These are phyloP conservation scores for Oreochromis mossambicus DNA, from an alignment of 2,797 vertebrate genomes.

Conservation along the genomic window DNA sequence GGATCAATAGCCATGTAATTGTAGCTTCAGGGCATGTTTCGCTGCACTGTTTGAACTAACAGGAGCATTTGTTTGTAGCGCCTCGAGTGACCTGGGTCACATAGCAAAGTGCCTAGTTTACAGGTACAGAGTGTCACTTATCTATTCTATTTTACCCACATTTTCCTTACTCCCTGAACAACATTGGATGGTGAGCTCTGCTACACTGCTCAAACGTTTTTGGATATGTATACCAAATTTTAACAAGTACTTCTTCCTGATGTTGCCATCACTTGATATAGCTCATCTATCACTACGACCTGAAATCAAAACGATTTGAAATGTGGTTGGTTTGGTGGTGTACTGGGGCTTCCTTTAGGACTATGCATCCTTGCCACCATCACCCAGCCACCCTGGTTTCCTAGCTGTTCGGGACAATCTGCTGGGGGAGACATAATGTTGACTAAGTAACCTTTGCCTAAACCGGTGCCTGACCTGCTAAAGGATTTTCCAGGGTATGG, in stretches of 20 bases:
- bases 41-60: neutral
- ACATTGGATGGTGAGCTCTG: neutral
- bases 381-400: neutral
- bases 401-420: neutral
- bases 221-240: neutral
- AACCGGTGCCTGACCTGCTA: neutral
- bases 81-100: neutral
- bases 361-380: neutral
- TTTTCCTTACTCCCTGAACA: neutral
- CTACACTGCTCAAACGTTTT: neutral
- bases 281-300: neutral
- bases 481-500: accelerated
- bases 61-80: neutral
- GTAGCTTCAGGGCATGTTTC: neutral
- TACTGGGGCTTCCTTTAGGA: neutral
- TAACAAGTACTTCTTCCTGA: neutral
- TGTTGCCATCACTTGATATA: neutral
- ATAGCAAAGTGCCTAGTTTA: neutral
- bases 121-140: neutral
- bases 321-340: neutral
- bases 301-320: neutral
- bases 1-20: neutral
- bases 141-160: neutral
- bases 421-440: neutral
- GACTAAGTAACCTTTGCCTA: neutral